Evolutionary conservation across 2,113 vertebrate genomes (phyloP).

Genomic region (Ailuropoda melanoleuca): DNA sequence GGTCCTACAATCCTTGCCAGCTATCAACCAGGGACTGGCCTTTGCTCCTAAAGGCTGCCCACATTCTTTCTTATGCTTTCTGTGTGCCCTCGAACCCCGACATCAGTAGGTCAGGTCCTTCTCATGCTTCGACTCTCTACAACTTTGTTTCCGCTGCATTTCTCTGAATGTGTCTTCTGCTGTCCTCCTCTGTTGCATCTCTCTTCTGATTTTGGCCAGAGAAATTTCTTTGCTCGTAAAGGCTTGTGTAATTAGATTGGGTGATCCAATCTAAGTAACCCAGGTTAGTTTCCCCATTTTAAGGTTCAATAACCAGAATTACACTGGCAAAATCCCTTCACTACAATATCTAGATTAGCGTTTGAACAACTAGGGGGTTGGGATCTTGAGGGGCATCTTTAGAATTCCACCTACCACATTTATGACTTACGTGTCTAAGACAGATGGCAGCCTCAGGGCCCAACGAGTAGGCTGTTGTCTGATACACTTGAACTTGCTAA

Average conservation of each 20-base stretch:
- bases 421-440: neutral
- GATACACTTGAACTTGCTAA: neutral
- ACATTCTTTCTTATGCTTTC: neutral
- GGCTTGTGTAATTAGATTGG: neutral
- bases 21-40: neutral
- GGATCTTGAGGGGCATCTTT: neutral
- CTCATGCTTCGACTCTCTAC: neutral
- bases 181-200: neutral
- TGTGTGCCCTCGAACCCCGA: neutral
- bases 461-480: neutral
- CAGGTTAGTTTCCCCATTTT: neutral
- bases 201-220: conserved; percentile 3
- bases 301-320: neutral
- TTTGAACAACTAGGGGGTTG: neutral
- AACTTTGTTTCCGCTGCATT: neutral
- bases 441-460: neutral
- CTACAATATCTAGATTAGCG: neutral
- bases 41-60: neutral
- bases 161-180: neutral
- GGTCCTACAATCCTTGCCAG: neutral
- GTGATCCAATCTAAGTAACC: neutral
- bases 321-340: neutral
- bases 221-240: neutral
- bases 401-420: neutral
- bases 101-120: neutral